Evolutionary conservation across 2,888 invertebrate species (phyloP).

Genomic region (Epiblema foenella): DNA sequence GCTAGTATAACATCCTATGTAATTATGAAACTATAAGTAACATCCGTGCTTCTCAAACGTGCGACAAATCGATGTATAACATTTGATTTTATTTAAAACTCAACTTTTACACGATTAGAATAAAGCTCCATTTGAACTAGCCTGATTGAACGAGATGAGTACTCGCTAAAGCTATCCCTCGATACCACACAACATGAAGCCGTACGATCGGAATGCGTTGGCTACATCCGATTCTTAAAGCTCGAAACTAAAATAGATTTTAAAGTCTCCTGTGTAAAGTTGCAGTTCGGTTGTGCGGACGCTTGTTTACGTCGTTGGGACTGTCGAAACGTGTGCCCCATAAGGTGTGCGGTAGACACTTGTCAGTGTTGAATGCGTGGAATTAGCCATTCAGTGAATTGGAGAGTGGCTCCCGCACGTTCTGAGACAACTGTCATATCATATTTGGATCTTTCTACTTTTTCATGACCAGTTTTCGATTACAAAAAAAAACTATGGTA

Average conservation of each 20-base stretch:
- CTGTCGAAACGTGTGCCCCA: constrained; percentile 69
- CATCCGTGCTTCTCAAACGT: not conserved
- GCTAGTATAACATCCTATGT: constrained; percentile 3
- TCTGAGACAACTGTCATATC: not conserved
- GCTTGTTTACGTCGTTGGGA: constrained; percentile 68
- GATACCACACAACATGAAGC: constrained; percentile 30
- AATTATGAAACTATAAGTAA: not conserved
- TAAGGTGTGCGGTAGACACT: constrained; percentile 65
- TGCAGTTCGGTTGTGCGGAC: constrained; percentile 48
- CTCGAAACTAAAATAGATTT: constrained; percentile 48
- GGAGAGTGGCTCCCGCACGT: constrained; percentile 21
- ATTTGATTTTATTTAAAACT: not conserved
- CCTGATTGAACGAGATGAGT: not conserved
- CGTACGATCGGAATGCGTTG: constrained; percentile 59
- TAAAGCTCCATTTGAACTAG: not conserved
- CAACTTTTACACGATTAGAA: not conserved
- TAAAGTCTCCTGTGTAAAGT: constrained; percentile 50
- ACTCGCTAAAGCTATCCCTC: constrained; percentile 1
- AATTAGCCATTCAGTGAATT: constrained; percentile 44
- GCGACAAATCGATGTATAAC: not conserved
- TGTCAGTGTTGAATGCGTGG: constrained; percentile 53
- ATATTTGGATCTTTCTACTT: too few relatives aligned
- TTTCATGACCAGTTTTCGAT: too few relatives aligned
- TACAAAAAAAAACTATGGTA: too few relatives aligned
- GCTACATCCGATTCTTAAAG: constrained; percentile 52